These are phyloP conservation scores for Cerceris rybyensis DNA, from an alignment of 2,888 invertebrate genomes.

Conservation along the genomic window DNA sequence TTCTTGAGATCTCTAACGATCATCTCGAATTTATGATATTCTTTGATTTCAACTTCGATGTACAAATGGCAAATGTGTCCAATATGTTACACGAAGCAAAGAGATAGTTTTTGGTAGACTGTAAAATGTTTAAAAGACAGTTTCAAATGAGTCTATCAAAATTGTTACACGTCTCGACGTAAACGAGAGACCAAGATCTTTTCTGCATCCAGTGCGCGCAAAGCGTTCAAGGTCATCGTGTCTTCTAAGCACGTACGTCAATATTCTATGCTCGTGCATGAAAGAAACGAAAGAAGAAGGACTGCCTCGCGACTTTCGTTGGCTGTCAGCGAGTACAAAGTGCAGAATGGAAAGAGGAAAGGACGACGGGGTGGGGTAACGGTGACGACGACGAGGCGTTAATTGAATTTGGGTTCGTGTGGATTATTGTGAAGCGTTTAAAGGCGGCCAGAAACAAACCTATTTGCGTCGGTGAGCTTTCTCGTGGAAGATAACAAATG, in stretches of 20 bases:
- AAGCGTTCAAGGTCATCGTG: slow-evolving; percentile 53
- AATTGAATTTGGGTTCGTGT: slow-evolving; percentile 74
- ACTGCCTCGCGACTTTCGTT: slow-evolving; percentile 57
- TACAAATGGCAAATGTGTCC: not conserved
- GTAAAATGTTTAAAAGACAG: too few relatives aligned
- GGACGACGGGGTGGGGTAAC: slow-evolving; percentile 35
- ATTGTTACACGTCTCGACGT: not conserved
- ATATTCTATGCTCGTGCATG: slow-evolving; percentile 44
- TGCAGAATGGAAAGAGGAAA: slow-evolving; percentile 48
- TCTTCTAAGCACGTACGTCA: slow-evolving; percentile 55
- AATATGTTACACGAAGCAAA: not conserved
- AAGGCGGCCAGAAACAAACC: slow-evolving; percentile 75
- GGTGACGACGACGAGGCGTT: slow-evolving; percentile 66
- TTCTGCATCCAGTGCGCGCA: not conserved
- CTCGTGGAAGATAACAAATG: slow-evolving; percentile 73
- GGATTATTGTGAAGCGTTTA: slow-evolving; percentile 77
- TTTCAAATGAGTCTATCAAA: not conserved
- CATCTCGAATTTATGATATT: too few relatives aligned
- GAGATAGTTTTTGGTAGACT: too few relatives aligned
- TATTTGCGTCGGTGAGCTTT: slow-evolving; percentile 78
- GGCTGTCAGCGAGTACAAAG: slow-evolving; percentile 65
- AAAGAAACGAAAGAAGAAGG: slow-evolving; percentile 54
- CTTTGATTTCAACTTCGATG: too few relatives aligned
- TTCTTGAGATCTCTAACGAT: too few relatives aligned
- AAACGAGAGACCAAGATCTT: not conserved